A percentile compares a stretch with the other conserved stretches of the same genome.
These are phyloP conservation scores for Gasteruption jaculator DNA, from an alignment of 2,888 invertebrate species.

Conservation along the genomic window DNA sequence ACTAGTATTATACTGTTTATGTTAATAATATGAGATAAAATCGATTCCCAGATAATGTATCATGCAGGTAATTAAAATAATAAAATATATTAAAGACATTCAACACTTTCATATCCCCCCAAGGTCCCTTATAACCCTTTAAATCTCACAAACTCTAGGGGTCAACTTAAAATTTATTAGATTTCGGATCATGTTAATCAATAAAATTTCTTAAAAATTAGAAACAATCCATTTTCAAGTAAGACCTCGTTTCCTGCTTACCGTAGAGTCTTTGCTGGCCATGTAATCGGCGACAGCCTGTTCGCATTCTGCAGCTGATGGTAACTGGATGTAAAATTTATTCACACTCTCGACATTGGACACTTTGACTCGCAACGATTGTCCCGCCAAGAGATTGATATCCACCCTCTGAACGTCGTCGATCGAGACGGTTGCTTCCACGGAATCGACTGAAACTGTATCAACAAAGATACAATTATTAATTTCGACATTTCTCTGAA, in stretches of 20 bases:
- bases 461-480: conserved; percentile 1
- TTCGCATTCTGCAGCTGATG: conserved; percentile 41
- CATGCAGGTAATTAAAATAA: too few species aligned
- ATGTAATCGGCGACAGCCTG: conserved; percentile 36
- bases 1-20: too few species aligned
- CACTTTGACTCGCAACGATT: conserved; percentile 50
- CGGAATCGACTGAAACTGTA: conserved; percentile 7
- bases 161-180: too few species aligned
- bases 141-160: too few species aligned
- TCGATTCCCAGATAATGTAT: too few species aligned
- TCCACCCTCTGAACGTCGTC: conserved; percentile 41
- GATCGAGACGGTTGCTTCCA: conserved; percentile 3
- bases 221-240: conserved; percentile 6
- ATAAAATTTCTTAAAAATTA: conserved; percentile 12
- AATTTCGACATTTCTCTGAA: conserved; percentile 7
- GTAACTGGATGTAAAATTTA: conserved; percentile 52
- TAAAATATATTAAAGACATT: too few species aligned
- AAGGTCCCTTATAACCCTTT: too few species aligned
- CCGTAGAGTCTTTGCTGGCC: conserved; percentile 35
- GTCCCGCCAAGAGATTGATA: conserved; percentile 49
- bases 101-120: too few species aligned
- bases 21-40: too few species aligned
- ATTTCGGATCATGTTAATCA: too few species aligned
- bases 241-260: conserved; percentile 28
- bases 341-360: conserved; percentile 48